Conservation (phyloP, 2,888 invertebrate genomes). For the Aphodius granarius region DNA sequence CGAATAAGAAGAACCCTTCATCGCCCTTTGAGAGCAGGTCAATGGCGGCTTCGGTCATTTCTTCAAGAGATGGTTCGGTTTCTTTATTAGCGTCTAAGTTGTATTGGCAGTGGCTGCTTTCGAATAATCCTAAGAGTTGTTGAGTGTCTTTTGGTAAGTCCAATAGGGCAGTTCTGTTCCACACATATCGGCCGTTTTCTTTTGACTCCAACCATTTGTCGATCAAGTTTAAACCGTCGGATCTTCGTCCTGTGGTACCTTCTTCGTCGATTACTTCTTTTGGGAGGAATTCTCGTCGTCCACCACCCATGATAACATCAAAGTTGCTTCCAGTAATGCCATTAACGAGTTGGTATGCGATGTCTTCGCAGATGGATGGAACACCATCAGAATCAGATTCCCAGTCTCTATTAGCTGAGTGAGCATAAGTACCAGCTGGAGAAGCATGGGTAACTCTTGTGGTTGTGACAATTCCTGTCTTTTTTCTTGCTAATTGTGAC, state of each 20-base stretch:
- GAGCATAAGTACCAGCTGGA: slow-evolving; percentile 71
- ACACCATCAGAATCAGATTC: slow-evolving; percentile 64
- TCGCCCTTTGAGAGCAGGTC: slow-evolving; percentile 61
- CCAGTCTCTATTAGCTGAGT: slow-evolving; percentile 71
- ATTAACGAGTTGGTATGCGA: slow-evolving; percentile 72
- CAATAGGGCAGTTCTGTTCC: slow-evolving; percentile 60
- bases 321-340: slow-evolving; percentile 68
- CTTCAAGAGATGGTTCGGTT: slow-evolving; percentile 66
- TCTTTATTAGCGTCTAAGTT: slow-evolving; percentile 66
- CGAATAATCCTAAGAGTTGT: slow-evolving; percentile 48
- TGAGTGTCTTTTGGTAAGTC: slow-evolving; percentile 60
- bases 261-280: slow-evolving; percentile 56
- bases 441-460: slow-evolving; percentile 80
- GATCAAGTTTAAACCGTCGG: slow-evolving; percentile 69
- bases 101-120: slow-evolving; percentile 54
- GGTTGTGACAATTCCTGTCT: slow-evolving; percentile 73
- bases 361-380: slow-evolving; percentile 62
- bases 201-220: slow-evolving; percentile 65
- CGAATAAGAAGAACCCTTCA: slow-evolving; percentile 77
- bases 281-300: slow-evolving; percentile 67
- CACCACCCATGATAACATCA: slow-evolving; percentile 79
- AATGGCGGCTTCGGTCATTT: slow-evolving; percentile 77
- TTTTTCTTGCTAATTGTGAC: slow-evolving; percentile 68
- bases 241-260: slow-evolving; percentile 58
- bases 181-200: slow-evolving; percentile 57